A percentile compares a stretch with the other conserved stretches of the same genome.
Conservation (phyloP, 2,113 vertebrate species). For the Ciconia stormi region DNA sequence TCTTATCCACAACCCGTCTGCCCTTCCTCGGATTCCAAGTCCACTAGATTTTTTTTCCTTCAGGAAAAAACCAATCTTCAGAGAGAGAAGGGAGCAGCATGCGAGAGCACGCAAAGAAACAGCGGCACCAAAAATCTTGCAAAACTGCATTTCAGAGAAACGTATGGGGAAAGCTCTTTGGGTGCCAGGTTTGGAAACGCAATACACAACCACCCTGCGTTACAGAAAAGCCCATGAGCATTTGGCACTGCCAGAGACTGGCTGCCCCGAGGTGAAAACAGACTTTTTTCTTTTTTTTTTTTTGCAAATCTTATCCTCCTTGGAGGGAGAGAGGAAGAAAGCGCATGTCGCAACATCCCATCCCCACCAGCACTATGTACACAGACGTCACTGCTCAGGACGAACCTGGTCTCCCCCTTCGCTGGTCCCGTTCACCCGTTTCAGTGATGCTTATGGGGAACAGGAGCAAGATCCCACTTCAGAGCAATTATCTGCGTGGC, state of each 20-base stretch:
- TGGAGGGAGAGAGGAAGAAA: neutral
- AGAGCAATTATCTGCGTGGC: neutral
- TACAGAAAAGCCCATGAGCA: neutral
- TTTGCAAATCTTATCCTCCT: neutral
- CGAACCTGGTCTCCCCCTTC: neutral
- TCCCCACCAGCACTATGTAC: neutral
- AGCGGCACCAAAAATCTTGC: neutral
- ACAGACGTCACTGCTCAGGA: fast-evolving
- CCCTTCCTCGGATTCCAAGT: neutral
- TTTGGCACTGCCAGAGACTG: too few species aligned
- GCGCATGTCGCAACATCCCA: neutral
- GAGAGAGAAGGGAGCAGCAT: neutral
- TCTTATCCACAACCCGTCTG: neutral
- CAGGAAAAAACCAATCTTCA: neutral
- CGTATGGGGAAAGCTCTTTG: neutral
- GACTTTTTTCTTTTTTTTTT: neutral
- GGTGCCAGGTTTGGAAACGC: neutral
- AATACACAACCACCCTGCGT: fast-evolving
- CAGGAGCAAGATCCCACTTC: neutral
- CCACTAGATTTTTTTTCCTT: too few species aligned
- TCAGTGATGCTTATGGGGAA: neutral
- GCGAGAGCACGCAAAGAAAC: fast-evolving
- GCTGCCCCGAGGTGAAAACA: neutral
- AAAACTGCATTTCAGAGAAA: neutral
- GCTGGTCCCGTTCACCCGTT: neutral